Evolutionary conservation across 2,113 vertebrate species (phyloP), one percentile per base, ranked within the genome.

Genomic region (Macroglossus sobrinus): DNA sequence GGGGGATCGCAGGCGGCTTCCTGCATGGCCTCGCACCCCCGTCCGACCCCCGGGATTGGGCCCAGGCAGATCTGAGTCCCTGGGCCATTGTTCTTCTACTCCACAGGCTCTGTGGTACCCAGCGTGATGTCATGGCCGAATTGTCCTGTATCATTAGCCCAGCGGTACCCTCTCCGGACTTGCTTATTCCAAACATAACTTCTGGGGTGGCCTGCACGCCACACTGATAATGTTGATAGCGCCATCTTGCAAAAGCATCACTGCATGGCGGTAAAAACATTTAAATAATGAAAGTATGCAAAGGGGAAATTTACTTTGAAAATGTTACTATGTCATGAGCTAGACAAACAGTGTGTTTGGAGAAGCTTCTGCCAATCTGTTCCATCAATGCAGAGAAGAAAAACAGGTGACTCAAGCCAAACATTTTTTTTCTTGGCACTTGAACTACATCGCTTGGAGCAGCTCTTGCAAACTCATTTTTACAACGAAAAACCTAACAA

Each of bases 351-450:
- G 59, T 9, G 68, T 7, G 50, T 53, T 68, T 53, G 89, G 24
- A 82, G 78, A 15, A 3, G 68, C 38, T 55, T 75, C 45, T 69
- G 85, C 63, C 3, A 18, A 24, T 50, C 82, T 91, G 74, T 61
- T 92, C 68, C 64, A 64, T 71, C 72, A 15, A 64, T 0, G 38
- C 1, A 15, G n/a, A 78, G 78, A 35, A 50, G 84, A 74, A 87
- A 95, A 94, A 22, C 91, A 96, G 94, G 91, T 28, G 82, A 79
- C 26, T 33, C 69, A 47, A 79, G 93, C 82, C 85, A 93, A 64
- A 61, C 55, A 5, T 53, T 66, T 61, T 66, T 61, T 74, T 21
- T 61, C 89, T 66, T 84, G 91, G 91, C 76, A 22, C 93, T 85
- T n/a, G 61, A 45, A 43, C 71, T 15, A 21, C 47, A 55, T 19